Conservation (phyloP, 2,797 vertebrate species). For the Manis crassicaudata region DNA sequence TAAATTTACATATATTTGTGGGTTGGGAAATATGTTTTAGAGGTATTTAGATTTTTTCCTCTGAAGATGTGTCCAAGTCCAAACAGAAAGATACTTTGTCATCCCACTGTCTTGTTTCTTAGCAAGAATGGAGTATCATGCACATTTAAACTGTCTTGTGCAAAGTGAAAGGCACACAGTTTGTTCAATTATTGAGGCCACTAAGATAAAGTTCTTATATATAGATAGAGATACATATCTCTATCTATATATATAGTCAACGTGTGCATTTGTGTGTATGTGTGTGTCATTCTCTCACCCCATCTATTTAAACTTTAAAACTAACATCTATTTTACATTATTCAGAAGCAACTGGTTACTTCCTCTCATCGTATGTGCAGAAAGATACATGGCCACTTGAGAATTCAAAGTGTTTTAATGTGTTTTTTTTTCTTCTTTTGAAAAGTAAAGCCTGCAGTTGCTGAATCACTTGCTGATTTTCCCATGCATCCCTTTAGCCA, state of each 20-base stretch:
- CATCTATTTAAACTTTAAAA: constrained; percentile 80
- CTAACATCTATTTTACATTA: constrained; percentile 77
- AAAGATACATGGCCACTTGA: constrained; percentile 75
- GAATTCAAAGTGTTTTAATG: constrained; percentile 75
- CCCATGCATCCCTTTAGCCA: constrained; percentile 85
- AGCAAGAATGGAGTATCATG: constrained; percentile 60
- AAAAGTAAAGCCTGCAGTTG: constrained; percentile 76
- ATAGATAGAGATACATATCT: constrained; percentile 33
- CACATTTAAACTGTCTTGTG: constrained; percentile 74
- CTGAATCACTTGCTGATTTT: constrained; percentile 83
- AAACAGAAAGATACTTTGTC: constrained; percentile 80
- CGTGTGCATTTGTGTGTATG: constrained; percentile 60
- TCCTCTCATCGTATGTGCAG: constrained; percentile 81
- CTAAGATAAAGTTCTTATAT: constrained; percentile 75
- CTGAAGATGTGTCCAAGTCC: constrained; percentile 73
- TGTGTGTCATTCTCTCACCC: constrained; percentile 82
- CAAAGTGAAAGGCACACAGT: constrained; percentile 79
- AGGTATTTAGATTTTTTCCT: constrained; percentile 80
- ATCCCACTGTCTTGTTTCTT: constrained; percentile 70
- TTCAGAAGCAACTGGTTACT: constrained; percentile 77
- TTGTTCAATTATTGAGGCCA: constrained; percentile 80
- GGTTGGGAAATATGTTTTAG: constrained; percentile 79
- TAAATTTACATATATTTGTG: constrained; percentile 79
- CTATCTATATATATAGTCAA: constrained; percentile 53
- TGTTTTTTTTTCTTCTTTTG: constrained; percentile 74